These are phyloP conservation scores for Siniperca chuatsi DNA, from an alignment of 2,113 vertebrate genomes.

Conservation along the genomic window DNA sequence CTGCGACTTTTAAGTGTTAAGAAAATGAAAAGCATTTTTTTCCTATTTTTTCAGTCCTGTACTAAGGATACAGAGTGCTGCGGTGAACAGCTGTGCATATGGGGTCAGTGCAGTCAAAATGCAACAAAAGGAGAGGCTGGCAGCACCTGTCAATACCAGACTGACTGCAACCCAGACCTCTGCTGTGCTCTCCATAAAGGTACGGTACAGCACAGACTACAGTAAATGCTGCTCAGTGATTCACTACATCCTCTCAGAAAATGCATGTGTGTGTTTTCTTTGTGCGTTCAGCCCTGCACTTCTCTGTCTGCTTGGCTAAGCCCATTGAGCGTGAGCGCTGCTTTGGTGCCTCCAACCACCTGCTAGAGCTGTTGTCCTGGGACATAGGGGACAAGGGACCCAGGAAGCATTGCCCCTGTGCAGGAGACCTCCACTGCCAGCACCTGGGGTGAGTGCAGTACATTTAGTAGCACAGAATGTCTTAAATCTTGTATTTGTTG, in stretches of 20 bases:
- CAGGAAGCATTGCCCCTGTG: conserved; percentile 91
- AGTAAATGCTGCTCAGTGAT: not conserved
- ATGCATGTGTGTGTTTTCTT: not conserved
- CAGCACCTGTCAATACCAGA: conserved; percentile 92
- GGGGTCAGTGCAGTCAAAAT: conserved; percentile 89
- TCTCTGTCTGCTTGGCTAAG: conserved; percentile 91
- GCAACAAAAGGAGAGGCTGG: conserved; percentile 87
- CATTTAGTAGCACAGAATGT: not conserved
- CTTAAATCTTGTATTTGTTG: not conserved
- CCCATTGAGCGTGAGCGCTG: conserved; percentile 90
- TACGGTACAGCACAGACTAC: conserved; percentile 59
- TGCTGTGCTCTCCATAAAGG: conserved; percentile 94
- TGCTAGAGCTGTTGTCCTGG: conserved; percentile 91
- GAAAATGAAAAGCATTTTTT: not conserved
- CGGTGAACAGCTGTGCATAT: conserved; percentile 89
- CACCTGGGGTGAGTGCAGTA: conserved; percentile 85
- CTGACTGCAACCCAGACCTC: conserved; percentile 86
- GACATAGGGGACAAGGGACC: conserved; percentile 85
- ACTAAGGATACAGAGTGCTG: conserved; percentile 91
- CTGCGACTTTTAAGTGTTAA: not conserved
- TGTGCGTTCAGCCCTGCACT: conserved; percentile 86
- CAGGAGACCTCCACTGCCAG: conserved; percentile 90
- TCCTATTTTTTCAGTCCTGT: conserved; percentile 82
- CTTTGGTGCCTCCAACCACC: conserved; percentile 85
- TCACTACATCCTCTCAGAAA: not conserved